Base-by-base conservation (phyloP, 2,888 invertebrate species). In the Eristalis arbustorum region DNA sequence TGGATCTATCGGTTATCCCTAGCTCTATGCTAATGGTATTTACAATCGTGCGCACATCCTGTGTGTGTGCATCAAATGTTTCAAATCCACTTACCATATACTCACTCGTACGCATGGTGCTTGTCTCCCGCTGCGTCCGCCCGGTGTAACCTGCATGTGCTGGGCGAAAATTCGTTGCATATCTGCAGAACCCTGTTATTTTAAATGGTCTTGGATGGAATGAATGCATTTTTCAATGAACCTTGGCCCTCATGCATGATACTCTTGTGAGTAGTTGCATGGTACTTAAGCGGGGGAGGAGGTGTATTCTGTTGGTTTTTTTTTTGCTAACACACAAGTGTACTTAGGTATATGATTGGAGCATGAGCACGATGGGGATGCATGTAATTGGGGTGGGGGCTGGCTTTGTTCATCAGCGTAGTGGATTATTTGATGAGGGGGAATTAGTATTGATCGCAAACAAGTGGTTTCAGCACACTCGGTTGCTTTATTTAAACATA, bases 21-120 rank as follows among this genome's bases (percentile, higher is more conserved):
- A 91, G 90, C 90, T 91, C 92, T 84, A 90, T 92, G 91, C 90
- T 92, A 91, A 91, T 91, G 92, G 92, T 92, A 92, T 92, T 81
- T 88, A 81, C 77, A 76, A 73, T 85, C 34, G 28, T 67, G 75
- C 67, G 72, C 74, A 83, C 77, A 61, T 40, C 18, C 61, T 67
- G 74, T 76, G 84, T 67, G 74, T 76, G 84, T 80, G 84, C 75
- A 75, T 74, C 74, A 81, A 69, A 72, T 81, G 64, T 69, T 71
- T 77, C 63, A 59, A 63, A 76, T 34, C 64, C 72, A 67, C 37
- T 25, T 61, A 61, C 57, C n/a, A n/a, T n/a, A n/a, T n/a, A n/a
- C n/a, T n/a, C n/a, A 18, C 62, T 37, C 63, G 34, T 31, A 67
- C 42, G 66, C 40, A 31, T 66, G 4, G 28, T 37, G 37, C 37